A percentile compares a stretch with the other conserved stretches of the same genome.
Conservation (phyloP, 2,113 vertebrate species). For the Ophthalmotilapia sp. region DNA sequence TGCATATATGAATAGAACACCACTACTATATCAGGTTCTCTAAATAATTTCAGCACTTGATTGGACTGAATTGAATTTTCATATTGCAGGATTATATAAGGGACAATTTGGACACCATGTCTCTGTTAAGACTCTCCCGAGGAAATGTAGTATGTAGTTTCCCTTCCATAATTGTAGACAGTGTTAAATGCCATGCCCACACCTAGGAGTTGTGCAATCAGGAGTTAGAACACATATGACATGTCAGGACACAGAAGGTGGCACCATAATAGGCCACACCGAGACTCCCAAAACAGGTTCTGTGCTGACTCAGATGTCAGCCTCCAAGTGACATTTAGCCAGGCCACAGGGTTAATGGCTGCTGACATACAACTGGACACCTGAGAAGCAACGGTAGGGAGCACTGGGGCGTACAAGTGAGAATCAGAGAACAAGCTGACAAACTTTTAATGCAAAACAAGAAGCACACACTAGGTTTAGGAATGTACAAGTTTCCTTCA, state of each 20-base stretch:
- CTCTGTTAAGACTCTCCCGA: background rate
- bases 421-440: background rate
- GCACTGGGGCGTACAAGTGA: background rate
- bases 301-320: slow-evolving; percentile 56
- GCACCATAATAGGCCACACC: slow-evolving; percentile 59
- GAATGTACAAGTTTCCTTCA: background rate
- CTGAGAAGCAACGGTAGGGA: background rate
- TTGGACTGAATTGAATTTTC: background rate
- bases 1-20: background rate
- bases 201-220: background rate
- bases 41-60: background rate
- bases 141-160: background rate
- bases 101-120: background rate
- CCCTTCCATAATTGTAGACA: background rate
- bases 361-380: slow-evolving; percentile 25
- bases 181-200: background rate
- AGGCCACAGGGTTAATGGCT: slow-evolving; percentile 12
- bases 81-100: background rate
- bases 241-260: background rate
- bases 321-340: slow-evolving; percentile 63
- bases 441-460: background rate
- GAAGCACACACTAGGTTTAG: background rate
- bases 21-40: background rate
- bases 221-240: background rate
- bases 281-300: slow-evolving; percentile 25